Percentiles rank a stretch among this genome's conserved stretches.
phyloP scores from a whole-genome alignment of 2,113 vertebrate species.

The Colistium nudipinnis region DNA sequence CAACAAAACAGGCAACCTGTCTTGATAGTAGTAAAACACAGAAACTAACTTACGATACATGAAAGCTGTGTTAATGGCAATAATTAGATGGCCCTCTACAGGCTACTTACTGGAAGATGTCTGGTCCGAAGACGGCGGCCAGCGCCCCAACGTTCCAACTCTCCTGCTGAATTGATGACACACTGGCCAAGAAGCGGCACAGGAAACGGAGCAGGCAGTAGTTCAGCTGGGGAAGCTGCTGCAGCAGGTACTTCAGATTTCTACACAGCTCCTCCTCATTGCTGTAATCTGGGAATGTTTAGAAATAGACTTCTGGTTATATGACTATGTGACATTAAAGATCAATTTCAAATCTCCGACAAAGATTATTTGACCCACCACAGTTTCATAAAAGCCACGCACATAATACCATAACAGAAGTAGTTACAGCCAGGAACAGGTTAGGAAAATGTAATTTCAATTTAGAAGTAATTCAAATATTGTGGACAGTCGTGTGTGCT shows the following conservation, averaged over 20 bases:
- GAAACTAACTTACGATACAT: too few species aligned
- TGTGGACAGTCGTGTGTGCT: background rate
- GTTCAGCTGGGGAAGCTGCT: constrained; percentile 97
- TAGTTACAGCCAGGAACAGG: constrained; percentile 17
- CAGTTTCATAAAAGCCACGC: too few species aligned
- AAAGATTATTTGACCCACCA: too few species aligned
- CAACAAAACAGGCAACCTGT: background rate
- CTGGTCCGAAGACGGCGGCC: constrained; percentile 95
- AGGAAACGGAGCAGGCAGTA: constrained; percentile 96
- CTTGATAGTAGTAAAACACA: background rate
- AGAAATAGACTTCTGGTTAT: background rate
- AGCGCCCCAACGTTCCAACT: constrained; percentile 92
- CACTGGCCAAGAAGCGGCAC: constrained; percentile 94
- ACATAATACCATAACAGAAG: too few species aligned
- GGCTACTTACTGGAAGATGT: constrained; percentile 94
- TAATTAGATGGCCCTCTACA: background rate
- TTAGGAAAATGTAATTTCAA: constrained; percentile 12
- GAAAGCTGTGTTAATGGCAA: background rate
- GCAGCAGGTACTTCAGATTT: constrained; percentile 95
- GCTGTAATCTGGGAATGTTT: constrained; percentile 87
- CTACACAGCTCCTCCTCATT: constrained; percentile 95
- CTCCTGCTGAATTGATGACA: constrained; percentile 94
- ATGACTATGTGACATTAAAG: background rate
- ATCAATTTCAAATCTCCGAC: too few species aligned
- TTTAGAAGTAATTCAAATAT: constrained; percentile 17